Evolutionary conservation across 1,140 invertebrate species (phyloP).

Genomic region (Nilaparvata lugens): DNA sequence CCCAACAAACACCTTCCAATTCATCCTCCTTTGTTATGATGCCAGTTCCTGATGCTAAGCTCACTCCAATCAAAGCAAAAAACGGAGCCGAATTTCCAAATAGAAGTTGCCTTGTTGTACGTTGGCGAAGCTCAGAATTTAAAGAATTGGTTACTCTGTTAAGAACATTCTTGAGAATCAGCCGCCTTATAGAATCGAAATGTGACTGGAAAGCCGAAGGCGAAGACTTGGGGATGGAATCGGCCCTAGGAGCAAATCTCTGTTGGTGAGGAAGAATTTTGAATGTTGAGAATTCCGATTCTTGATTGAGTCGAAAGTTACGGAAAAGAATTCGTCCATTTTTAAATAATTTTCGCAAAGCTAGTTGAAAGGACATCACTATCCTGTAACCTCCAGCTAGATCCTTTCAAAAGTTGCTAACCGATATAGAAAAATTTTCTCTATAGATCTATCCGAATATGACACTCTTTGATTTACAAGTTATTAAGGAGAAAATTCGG

Average conservation of each 20-base stretch:
- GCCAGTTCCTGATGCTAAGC: conserved; percentile 59
- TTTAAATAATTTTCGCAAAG: background rate
- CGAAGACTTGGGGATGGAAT: background rate
- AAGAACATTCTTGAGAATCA: conserved; percentile 59
- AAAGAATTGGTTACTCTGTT: conserved; percentile 55
- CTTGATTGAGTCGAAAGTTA: background rate
- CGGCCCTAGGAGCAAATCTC: background rate
- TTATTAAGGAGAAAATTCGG: too few species aligned
- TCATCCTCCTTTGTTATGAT: conserved; percentile 72
- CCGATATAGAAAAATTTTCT: too few species aligned
- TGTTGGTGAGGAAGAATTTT: background rate
- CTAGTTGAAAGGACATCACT: background rate
- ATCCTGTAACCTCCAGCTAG: too few species aligned
- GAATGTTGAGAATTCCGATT: too few species aligned
- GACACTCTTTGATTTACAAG: too few species aligned
- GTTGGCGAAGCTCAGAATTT: conserved; percentile 48
- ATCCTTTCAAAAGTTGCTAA: too few species aligned
- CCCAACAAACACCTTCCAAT: conserved; percentile 65
- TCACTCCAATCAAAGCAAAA: conserved; percentile 64
- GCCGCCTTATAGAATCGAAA: conserved; percentile 39
- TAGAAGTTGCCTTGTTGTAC: conserved; percentile 49
- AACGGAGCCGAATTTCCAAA: conserved; percentile 62
- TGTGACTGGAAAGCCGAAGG: conserved; percentile 15
- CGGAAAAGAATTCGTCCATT: background rate
- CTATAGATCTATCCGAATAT: too few species aligned